Evolutionary conservation across 2,113 vertebrate species (phyloP), one percentile per base, ranked within the genome.

Genomic region (Brienomyrus brachyistius): DNA sequence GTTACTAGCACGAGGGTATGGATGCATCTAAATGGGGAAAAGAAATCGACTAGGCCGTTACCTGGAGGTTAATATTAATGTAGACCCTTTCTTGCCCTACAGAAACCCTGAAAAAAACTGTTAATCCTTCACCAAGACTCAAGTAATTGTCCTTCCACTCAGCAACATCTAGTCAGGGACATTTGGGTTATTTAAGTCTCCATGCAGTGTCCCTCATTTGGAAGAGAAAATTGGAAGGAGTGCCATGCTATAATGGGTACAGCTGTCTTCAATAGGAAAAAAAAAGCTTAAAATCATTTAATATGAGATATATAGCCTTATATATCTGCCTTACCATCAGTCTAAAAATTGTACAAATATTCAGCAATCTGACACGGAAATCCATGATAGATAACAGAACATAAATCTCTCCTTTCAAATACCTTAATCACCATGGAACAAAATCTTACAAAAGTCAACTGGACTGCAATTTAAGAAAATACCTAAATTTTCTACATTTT

Each of bases 181-280:
- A 11, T 40, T 23, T 43, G 2, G 77, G 17, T 84, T 47, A 84
- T 48, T 47, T 84, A 43, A 7, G 82, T 84, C 43, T 40, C 27
- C 85, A 86, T 51, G 47, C n/a, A 15, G 23, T 21, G 31, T 21
- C 13, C 85, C 85, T 35, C 51, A n/a, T 23, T 11, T 52, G 88
- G 54, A 59, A 88, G 47, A 90, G 47, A 88, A 90, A 86, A 51
- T 88, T 52, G 27, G 90, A 91, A 83, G 88, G 74, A 90, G 82
- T 90, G 77, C 17, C 11, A 86, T 51, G 45, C 23, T 43, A 43
- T 80, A 43, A 43, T 43, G 74, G 83, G n/a, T 10, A 86, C 45
- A 86, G 45, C 83, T 50, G 48, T 86, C 8, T 86, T 48, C 83
- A 86, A 86, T 8, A 84, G 45, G 54, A 35, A 85, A 47, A 45